Evolutionary conservation across 2,797 vertebrate genomes (phyloP).

Genomic region (Pelobates cultripes): DNA sequence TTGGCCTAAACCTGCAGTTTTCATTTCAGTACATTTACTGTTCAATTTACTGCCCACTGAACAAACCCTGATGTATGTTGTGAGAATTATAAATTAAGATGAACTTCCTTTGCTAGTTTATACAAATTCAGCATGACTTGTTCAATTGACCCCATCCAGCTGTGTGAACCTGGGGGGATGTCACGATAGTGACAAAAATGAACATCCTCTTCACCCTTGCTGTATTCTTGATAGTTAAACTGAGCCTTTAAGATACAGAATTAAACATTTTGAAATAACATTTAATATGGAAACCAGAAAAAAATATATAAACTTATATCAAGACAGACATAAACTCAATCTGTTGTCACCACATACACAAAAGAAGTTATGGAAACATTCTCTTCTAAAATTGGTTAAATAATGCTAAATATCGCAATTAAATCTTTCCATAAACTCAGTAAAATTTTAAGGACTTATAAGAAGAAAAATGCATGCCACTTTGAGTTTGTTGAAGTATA

Average conservation of each 20-base stretch:
- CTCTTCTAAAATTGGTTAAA: not conserved
- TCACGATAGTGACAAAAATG: not conserved
- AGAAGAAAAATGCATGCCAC: too few species aligned
- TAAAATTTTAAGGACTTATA: too few species aligned
- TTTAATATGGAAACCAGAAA: not conserved
- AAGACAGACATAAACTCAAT: not conserved
- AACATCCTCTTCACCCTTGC: not conserved
- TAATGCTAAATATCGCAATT: too few species aligned
- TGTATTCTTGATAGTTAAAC: not conserved
- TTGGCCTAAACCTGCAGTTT: too few species aligned
- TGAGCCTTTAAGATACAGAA: not conserved
- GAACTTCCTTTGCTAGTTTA: not conserved
- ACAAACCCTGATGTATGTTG: not conserved
- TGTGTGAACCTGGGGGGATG: not conserved
- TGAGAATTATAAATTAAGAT: not conserved
- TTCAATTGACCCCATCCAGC: not conserved
- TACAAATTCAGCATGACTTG: not conserved
- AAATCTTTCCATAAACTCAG: too few species aligned
- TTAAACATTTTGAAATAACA: not conserved
- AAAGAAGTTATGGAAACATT: not conserved
- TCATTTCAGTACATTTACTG: too few species aligned
- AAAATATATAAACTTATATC: not conserved
- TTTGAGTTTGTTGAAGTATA: too few species aligned
- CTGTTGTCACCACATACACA: not conserved
- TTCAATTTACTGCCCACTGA: too few species aligned